These are phyloP conservation scores for Chaetophractus vellerosus DNA, from an alignment of 2,797 vertebrate species.

Conservation along the genomic window DNA sequence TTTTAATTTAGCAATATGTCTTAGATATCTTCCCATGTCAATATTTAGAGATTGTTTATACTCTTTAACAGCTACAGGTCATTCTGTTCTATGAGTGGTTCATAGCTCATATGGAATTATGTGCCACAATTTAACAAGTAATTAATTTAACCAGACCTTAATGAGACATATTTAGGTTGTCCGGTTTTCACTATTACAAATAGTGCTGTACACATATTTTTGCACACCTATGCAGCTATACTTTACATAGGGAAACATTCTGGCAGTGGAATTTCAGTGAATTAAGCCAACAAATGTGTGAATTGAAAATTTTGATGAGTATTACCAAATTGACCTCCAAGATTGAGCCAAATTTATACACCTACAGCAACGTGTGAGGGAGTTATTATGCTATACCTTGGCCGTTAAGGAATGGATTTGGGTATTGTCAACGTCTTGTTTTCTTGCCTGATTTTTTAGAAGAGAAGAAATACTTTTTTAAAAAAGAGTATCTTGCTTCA, in stretches of 20 bases:
- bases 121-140: background rate
- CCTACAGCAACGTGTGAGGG: no score
- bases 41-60: background rate
- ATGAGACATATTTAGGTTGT: background rate
- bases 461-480: background rate
- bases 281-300: background rate
- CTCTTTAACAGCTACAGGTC: background rate
- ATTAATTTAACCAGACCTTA: background rate
- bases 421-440: background rate
- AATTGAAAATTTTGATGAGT: background rate
- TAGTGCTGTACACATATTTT: background rate
- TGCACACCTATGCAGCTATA: background rate
- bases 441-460: background rate
- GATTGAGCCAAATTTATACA: background rate
- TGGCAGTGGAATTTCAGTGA: background rate
- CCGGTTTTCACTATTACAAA: background rate
- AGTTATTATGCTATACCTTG: background rate
- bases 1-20: background rate
- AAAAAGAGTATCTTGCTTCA: background rate
- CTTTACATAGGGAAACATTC: background rate
- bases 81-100: background rate
- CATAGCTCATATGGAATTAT: background rate
- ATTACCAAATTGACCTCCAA: background rate
- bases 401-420: background rate
- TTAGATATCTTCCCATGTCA: background rate